Evolutionary conservation across 92 coral and sea anemone species (phyloP).

Genomic region (Montipora capitata): DNA sequence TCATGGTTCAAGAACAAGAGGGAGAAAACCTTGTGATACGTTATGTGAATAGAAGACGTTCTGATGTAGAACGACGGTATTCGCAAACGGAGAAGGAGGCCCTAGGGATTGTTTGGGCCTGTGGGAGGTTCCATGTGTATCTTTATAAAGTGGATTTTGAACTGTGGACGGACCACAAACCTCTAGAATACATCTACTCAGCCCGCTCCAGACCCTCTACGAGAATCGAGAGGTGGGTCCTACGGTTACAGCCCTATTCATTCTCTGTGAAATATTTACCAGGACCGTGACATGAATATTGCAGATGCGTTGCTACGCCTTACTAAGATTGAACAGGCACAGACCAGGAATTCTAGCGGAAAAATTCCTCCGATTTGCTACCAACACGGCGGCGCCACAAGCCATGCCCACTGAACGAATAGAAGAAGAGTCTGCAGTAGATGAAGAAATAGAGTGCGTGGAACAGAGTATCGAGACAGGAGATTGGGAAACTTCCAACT

Average conservation of each 20-base stretch:
- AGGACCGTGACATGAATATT: slow-evolving; percentile 23
- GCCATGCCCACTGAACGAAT: slow-evolving; percentile 41
- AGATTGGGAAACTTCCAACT: background rate
- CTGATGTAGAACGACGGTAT: slow-evolving; percentile 24
- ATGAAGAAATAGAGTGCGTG: slow-evolving; percentile 37
- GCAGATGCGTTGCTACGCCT: background rate
- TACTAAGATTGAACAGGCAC: slow-evolving; percentile 6
- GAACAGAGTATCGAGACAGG: slow-evolving; percentile 46
- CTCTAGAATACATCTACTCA: slow-evolving; percentile 44
- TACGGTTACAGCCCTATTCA: too few relatives aligned
- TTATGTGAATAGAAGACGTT: slow-evolving; percentile 60
- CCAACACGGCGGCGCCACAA: slow-evolving; percentile 24
- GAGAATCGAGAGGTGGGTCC: too few relatives aligned
- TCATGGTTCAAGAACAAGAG: slow-evolving; percentile 49
- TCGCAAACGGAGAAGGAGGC: slow-evolving; percentile 43
- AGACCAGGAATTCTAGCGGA: slow-evolving; percentile 60
- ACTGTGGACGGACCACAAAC: background rate
- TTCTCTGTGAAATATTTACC: background rate
- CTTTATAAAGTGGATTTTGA: slow-evolving; percentile 45
- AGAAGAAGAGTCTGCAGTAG: slow-evolving; percentile 42
- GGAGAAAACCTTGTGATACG: slow-evolving; percentile 48
- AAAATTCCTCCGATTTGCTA: slow-evolving; percentile 51
- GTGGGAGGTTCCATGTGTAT: slow-evolving; percentile 36
- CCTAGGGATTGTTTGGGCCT: slow-evolving; percentile 36
- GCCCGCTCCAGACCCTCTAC: background rate